These are phyloP conservation scores for Proisotoma minuta DNA, from an alignment of 2,888 invertebrate genomes.

Conservation along the genomic window DNA sequence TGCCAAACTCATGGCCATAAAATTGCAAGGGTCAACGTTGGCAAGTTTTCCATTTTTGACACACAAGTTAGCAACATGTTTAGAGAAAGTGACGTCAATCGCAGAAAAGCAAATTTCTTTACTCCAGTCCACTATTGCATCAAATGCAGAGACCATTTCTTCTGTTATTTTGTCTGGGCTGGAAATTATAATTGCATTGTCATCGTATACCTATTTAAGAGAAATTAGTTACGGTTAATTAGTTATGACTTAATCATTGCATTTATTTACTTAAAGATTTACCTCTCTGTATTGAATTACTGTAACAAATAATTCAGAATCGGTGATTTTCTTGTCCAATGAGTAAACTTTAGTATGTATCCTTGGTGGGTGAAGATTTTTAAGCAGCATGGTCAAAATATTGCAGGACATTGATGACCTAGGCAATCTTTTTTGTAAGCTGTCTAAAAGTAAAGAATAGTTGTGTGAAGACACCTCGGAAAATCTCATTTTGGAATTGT, in stretches of 20 bases:
- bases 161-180: background rate
- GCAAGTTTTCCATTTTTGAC: background rate
- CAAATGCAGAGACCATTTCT: background rate
- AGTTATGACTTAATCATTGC: background rate
- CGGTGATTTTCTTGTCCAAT: background rate
- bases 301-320: background rate
- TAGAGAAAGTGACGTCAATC: background rate
- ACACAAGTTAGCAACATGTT: background rate
- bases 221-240: too few relatives aligned
- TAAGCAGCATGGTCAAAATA: background rate
- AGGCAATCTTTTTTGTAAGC: too few relatives aligned
- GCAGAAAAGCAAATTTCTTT: slow-evolving; percentile 4
- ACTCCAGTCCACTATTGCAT: slow-evolving; percentile 6
- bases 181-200: slow-evolving; percentile 3
- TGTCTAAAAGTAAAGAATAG: too few relatives aligned
- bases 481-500: too few relatives aligned
- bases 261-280: background rate
- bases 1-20: slow-evolving; percentile 2
- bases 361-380: background rate
- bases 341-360: background rate
- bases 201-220: background rate
- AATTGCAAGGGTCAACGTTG: background rate
- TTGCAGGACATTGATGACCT: too few relatives aligned
- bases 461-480: too few relatives aligned
- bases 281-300: slow-evolving; percentile 6